Evolutionary conservation across 2,113 vertebrate species (phyloP).

Genomic region (Lucifuga dentata): DNA sequence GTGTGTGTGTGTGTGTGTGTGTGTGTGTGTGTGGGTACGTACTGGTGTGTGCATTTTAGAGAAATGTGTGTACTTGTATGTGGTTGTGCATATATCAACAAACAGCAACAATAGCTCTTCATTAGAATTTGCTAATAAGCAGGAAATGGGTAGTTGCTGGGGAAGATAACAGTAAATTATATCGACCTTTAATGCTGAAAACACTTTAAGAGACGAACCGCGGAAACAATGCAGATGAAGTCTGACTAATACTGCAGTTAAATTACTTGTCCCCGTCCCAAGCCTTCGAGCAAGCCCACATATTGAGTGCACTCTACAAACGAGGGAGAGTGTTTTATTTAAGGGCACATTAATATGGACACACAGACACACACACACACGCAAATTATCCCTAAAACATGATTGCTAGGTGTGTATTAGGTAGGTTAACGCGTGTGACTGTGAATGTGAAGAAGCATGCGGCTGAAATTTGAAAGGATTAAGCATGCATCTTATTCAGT

Average conservation of each 20-base stretch:
- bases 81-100: constrained; percentile 31
- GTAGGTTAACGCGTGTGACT: too few relatives aligned
- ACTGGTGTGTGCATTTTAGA: background rate
- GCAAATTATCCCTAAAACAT: too few relatives aligned
- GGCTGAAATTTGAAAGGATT: too few relatives aligned
- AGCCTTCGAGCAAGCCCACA: too few relatives aligned
- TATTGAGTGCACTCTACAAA: too few relatives aligned
- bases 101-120: constrained; percentile 35
- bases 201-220: constrained; percentile 25
- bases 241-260: background rate
- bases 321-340: too few relatives aligned
- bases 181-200: constrained; percentile 54
- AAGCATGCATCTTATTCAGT: too few relatives aligned
- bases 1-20: constrained; percentile 20
- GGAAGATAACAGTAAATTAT: constrained; percentile 59
- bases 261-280: background rate
- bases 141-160: constrained; percentile 56
- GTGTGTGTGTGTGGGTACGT: background rate
- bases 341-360: too few relatives aligned
- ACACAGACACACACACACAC: too few relatives aligned
- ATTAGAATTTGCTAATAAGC: constrained; percentile 61
- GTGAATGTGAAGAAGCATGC: too few relatives aligned
- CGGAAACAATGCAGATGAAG: constrained; percentile 48
- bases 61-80: background rate
- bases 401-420: too few relatives aligned